A percentile compares a stretch with the other conserved stretches of the same genome.
Conservation (phyloP, 2,113 vertebrate species). For the Psettodes erumei region DNA sequence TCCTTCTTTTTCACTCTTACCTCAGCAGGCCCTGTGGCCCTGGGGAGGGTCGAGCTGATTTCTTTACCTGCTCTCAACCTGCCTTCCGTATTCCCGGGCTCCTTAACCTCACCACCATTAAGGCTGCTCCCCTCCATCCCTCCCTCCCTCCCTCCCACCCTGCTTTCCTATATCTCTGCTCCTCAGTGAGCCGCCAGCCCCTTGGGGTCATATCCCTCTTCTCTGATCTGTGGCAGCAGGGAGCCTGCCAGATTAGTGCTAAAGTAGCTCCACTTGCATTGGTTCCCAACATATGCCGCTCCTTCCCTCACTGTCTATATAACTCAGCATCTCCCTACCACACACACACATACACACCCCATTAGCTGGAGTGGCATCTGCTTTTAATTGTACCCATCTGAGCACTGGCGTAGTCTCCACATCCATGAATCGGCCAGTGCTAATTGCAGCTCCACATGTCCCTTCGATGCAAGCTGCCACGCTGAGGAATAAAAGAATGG, state of each 20-base stretch:
- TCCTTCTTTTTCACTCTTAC: neutral
- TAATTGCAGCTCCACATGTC: conserved; percentile 64
- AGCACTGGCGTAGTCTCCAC: conserved; percentile 49
- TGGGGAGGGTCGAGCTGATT: no score
- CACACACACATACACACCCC: conserved; percentile 27
- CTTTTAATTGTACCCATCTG: conserved; percentile 76
- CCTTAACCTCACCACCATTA: neutral
- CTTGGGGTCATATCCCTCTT: conserved; percentile 33
- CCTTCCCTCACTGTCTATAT: conserved; percentile 5
- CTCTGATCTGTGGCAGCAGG: conserved; percentile 65
- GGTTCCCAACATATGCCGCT: conserved; percentile 44
- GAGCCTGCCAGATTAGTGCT: conserved; percentile 55
- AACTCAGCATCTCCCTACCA: conserved; percentile 17
- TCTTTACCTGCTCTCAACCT: conserved; percentile 27
- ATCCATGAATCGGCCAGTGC: conserved; percentile 50
- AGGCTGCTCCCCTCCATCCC: conserved; percentile 7
- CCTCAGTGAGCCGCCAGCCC: conserved; percentile 40
- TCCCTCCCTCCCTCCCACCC: neutral
- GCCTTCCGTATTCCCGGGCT: conserved; percentile 31
- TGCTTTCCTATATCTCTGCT: conserved; percentile 49
- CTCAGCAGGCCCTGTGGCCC: neutral
- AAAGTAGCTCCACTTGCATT: conserved; percentile 43
- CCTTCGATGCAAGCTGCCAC: conserved; percentile 26
- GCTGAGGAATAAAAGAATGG: conserved; percentile 5
- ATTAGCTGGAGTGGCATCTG: conserved; percentile 74